phyloP scores from a whole-genome alignment of 1,140 invertebrate genomes.

The Antheraea pernyi region DNA sequence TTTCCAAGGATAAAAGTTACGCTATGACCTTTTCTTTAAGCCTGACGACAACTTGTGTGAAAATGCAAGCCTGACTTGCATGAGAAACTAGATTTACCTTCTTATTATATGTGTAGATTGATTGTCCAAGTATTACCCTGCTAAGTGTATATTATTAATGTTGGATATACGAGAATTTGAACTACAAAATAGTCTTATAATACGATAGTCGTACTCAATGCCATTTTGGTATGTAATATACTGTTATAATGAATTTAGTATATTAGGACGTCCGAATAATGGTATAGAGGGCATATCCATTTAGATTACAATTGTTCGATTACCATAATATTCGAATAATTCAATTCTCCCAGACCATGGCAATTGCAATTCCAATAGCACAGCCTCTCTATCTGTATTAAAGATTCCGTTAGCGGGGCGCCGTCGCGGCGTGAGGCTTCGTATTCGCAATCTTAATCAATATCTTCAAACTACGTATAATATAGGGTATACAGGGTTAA shows the following conservation, averaged over 20 bases:
- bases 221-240: neutral
- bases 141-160: no score
- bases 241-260: neutral
- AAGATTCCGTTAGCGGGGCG: slow-evolving; percentile 24
- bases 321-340: slow-evolving; percentile 34
- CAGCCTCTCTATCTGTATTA: slow-evolving; percentile 22
- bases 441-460: neutral
- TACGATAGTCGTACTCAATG: neutral
- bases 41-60: no score
- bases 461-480: no score
- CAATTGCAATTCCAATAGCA: slow-evolving; percentile 32
- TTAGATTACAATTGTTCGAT: slow-evolving; percentile 14
- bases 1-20: no score
- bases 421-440: slow-evolving; percentile 20
- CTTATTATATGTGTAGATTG: no score
- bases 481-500: no score
- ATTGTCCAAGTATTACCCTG: no score
- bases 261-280: neutral
- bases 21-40: no score
- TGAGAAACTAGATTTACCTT: no score
- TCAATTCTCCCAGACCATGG: slow-evolving; percentile 22
- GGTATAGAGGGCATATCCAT: neutral
- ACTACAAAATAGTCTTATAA: no score
- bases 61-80: no score
- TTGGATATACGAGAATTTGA: no score